A percentile compares a stretch with the other conserved stretches of the same genome.
These are phyloP conservation scores for Brachionus manjavacas DNA, from an alignment of 1,140 invertebrate genomes.

Conservation along the genomic window DNA sequence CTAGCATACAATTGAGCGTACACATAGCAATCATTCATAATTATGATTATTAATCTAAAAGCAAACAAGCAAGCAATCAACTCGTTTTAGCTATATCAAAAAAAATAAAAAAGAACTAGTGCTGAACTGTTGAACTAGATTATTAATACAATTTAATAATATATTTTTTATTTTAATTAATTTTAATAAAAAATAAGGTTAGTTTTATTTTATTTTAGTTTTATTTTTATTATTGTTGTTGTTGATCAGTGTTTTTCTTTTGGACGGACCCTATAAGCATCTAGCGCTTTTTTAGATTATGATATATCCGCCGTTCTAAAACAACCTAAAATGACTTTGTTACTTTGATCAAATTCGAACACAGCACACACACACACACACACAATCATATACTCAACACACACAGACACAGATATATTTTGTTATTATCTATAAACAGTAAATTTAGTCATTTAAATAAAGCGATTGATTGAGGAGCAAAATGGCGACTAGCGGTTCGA, in stretches of 20 bases:
- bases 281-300: not conserved
- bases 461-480: not conserved
- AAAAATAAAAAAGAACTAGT: not conserved
- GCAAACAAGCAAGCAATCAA: not conserved
- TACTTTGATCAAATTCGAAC: not conserved
- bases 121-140: conserved; percentile 39
- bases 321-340: not conserved
- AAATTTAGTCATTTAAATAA: no score
- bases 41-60: not conserved
- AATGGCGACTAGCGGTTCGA: conserved; percentile 25
- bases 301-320: not conserved
- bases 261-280: not conserved
- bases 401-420: not conserved
- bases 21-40: not conserved
- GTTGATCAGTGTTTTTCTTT: not conserved
- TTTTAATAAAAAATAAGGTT: not conserved
- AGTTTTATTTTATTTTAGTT: not conserved
- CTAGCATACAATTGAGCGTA: not conserved
- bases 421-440: not conserved
- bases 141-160: conserved; percentile 32
- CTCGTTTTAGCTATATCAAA: not conserved
- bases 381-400: not conserved
- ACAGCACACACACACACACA: not conserved
- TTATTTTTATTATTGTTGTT: not conserved
- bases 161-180: conserved; percentile 22